Percentiles rank a stretch among this genome's conserved stretches.
These are phyloP conservation scores for Leptura quadrifasciata DNA, from an alignment of 2,888 invertebrate species.

Conservation along the genomic window DNA sequence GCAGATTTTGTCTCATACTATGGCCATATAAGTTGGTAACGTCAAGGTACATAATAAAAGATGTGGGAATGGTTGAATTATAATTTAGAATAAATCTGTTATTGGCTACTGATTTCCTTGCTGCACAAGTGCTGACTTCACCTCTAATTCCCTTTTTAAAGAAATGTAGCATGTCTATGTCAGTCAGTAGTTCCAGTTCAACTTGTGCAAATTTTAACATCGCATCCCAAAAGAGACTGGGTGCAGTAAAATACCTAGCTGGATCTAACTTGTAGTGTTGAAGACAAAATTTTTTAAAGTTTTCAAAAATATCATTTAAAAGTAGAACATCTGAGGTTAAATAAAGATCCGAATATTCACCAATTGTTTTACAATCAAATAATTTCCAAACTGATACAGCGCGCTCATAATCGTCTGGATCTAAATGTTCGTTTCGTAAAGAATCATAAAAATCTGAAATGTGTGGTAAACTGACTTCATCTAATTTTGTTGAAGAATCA, in stretches of 20 bases:
- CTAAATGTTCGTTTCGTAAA: background rate
- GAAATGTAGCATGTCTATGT: constrained; percentile 48
- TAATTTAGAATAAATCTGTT: too few species aligned
- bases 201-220: background rate
- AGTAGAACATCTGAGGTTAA: constrained; percentile 26
- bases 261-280: too few species aligned
- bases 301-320: background rate
- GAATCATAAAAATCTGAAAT: background rate
- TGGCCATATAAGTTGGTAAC: constrained; percentile 33
- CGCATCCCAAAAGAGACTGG: too few species aligned
- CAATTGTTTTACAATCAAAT: constrained; percentile 16
- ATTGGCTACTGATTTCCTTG: too few species aligned
- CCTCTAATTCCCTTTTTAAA: constrained; percentile 64
- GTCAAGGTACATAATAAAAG: constrained; percentile 30
- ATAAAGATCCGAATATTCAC: constrained; percentile 20
- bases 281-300: too few species aligned
- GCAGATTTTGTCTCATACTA: too few species aligned
- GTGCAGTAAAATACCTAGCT: too few species aligned
- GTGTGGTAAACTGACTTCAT: too few species aligned
- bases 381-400: constrained; percentile 13
- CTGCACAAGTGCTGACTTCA: constrained; percentile 51
- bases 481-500: too few species aligned
- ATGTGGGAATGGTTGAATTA: too few species aligned
- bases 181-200: background rate
- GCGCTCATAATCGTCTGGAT: constrained; percentile 15